Conservation (phyloP, 2,888 invertebrate genomes). For the Cantharis lateralis region DNA sequence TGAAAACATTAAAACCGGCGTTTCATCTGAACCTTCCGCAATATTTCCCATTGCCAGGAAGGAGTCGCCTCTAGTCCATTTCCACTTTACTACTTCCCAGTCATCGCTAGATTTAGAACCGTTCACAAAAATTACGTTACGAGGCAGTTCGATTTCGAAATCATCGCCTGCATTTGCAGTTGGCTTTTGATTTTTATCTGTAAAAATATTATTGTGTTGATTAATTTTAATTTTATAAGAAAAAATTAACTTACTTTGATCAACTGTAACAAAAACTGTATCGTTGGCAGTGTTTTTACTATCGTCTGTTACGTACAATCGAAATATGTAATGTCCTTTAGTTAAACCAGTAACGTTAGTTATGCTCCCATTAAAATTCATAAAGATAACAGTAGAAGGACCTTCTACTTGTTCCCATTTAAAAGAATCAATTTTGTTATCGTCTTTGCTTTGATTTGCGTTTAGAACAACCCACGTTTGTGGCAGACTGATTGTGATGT, state of each 20-base stretch:
- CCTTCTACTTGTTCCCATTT: conserved; percentile 82
- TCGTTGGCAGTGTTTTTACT: conserved; percentile 80
- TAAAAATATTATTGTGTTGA: conserved; percentile 32
- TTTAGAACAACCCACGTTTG: conserved; percentile 80
- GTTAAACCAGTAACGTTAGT: conserved; percentile 82
- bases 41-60: conserved; percentile 85
- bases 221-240: background rate
- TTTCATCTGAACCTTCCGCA: conserved; percentile 71
- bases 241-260: conserved; percentile 72
- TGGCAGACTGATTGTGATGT: conserved; percentile 79
- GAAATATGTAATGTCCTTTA: conserved; percentile 82
- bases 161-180: conserved; percentile 89
- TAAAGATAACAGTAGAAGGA: conserved; percentile 64
- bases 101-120: conserved; percentile 87
- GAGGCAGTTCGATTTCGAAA: conserved; percentile 75
- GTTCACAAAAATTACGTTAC: conserved; percentile 77
- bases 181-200: conserved; percentile 88
- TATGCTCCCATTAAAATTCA: conserved; percentile 50
- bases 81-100: conserved; percentile 81
- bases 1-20: conserved; percentile 78
- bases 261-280: conserved; percentile 75
- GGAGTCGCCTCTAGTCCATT: conserved; percentile 78
- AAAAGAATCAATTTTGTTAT: conserved; percentile 80
- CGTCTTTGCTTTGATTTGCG: conserved; percentile 74
- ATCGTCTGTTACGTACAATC: conserved; percentile 81